These are phyloP conservation scores for Gymnoscopelus braueri DNA, from an alignment of 2,797 vertebrate species.

Conservation along the genomic window DNA sequence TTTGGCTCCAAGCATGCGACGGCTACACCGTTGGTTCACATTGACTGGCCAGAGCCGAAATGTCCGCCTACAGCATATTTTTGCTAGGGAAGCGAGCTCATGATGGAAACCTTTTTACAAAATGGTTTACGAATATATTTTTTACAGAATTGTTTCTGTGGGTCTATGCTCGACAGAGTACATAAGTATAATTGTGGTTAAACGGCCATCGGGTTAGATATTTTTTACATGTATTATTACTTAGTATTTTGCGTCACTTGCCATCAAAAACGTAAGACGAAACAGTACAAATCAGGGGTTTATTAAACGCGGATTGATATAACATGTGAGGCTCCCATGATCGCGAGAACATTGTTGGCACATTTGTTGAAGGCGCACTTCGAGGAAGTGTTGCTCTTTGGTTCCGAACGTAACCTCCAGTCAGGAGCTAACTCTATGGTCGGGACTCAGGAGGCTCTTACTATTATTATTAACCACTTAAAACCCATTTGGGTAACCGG, in stretches of 20 bases:
- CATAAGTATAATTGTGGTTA: no score
- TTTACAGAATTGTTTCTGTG: no score
- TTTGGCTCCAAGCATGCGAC: constrained; percentile 41
- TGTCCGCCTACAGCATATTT: constrained; percentile 49
- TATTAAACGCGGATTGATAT: constrained; percentile 67
- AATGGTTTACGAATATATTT: constrained; percentile 3
- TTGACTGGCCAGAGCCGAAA: constrained; percentile 63
- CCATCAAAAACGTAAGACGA: background rate
- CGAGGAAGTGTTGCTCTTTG: background rate
- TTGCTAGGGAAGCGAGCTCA: constrained; percentile 30
- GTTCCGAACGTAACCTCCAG: no score
- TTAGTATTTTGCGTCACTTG: background rate
- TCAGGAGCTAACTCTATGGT: no score
- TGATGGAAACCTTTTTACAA: constrained; percentile 8
- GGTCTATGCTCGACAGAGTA: no score
- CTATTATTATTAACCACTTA: no score
- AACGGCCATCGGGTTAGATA: background rate
- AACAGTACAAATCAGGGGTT: constrained; percentile 36
- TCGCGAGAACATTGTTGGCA: constrained; percentile 28
- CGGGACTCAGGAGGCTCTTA: no score
- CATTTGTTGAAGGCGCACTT: background rate
- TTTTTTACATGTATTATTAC: background rate
- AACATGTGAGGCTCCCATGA: constrained; percentile 17
- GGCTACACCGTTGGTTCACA: background rate
- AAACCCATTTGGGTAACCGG: no score